Evolutionary conservation across 2,797 vertebrate species (phyloP).

Genomic region (Sternotherus odoratus): DNA sequence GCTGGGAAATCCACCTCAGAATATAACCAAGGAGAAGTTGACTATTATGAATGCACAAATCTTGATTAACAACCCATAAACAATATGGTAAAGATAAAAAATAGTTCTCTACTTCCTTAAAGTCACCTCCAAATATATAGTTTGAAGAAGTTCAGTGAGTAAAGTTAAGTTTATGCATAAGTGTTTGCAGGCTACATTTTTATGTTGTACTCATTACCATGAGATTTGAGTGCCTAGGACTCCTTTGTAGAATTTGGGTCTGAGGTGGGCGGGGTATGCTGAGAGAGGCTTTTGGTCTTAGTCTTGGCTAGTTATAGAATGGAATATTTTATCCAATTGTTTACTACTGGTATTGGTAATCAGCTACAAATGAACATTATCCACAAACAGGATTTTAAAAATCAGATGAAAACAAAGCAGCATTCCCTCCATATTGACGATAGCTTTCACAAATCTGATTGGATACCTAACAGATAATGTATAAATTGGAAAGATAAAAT

Average conservation of each 20-base stretch:
- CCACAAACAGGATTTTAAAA: not conserved
- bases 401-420: not conserved
- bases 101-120: not conserved
- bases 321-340: not conserved
- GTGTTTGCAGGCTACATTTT: too few species aligned
- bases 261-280: too few species aligned
- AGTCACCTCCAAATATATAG: not conserved
- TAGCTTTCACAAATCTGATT: not conserved
- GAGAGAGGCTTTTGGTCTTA: too few species aligned
- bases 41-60: not conserved
- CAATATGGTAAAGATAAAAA: not conserved
- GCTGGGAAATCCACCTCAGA: not conserved
- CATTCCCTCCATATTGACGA: not conserved
- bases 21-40: not conserved
- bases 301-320: too few species aligned
- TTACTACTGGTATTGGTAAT: not conserved
- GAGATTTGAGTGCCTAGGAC: too few species aligned
- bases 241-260: too few species aligned
- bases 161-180: not conserved
- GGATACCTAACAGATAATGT: not conserved
- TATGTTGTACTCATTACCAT: too few species aligned
- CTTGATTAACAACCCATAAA: not conserved
- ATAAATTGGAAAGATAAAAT: not conserved
- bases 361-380: not conserved
- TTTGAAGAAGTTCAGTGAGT: not conserved